Base-by-base conservation (phyloP, 2,797 vertebrate genomes). In the Hydrocynus forskahlii region DNA sequence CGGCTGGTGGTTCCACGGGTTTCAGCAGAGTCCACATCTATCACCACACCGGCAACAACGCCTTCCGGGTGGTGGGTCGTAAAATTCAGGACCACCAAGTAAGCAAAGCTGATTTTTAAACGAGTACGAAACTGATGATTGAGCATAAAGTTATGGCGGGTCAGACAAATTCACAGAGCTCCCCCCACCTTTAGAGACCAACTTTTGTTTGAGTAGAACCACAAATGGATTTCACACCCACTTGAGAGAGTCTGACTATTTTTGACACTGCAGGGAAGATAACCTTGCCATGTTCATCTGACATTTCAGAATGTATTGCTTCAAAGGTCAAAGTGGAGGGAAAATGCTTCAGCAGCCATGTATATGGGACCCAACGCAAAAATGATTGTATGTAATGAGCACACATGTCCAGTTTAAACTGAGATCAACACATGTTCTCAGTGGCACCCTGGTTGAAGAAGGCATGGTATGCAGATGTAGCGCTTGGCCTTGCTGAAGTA, bases 11-110 rank as follows among this genome's bases (percentile, higher is more conserved):
- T 73, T 97, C 98, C 40, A 96, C 97, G 0, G 97, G 98, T 81
- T 99, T 99, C 93, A 99, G 97, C 94, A 93, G 97, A 91, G 97
- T 99, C 87, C 98, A 99, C 86, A 99, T 99, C 85, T 99, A 99
- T 91, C 98, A 99, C 89, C 98, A 99, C 81, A 99, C 98, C 1
- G 98, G 98, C 89, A 99, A 97, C 95, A 99, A 99, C 73, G 97
- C 98, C 0, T 99, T 99, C 93, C 92, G 97, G 79, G 98, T 99
- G 73, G 97, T 99, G 87, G 98, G 98, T 79, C 96, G 98, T 84
- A 99, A 99, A 92, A 99, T 99, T 91, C 98, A 99, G 87, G 97
- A 99, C 92, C 98, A 99, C 91, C 98, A 99, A 96, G 97, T 99
- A 87, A 94, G 93, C 75, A 64, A 64, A 13, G 29, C 29, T 19